phyloP scores from a whole-genome alignment of 1,140 invertebrate species.

The Olivierus martensii region DNA sequence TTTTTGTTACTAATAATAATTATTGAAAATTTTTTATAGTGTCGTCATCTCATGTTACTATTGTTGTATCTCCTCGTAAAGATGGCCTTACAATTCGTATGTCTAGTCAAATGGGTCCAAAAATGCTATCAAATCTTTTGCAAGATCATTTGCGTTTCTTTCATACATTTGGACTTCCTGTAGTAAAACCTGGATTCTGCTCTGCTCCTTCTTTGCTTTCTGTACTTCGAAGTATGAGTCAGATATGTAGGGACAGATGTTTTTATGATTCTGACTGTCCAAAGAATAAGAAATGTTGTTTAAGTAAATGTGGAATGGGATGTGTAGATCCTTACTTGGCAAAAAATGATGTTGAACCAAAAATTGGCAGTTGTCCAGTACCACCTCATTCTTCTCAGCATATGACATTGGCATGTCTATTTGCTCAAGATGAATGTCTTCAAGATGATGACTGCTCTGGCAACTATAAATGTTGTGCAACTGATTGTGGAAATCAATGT shows the following conservation, averaged over 20 bases:
- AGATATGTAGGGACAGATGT: constrained; percentile 10
- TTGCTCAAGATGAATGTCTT: constrained; percentile 18
- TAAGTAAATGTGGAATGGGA: constrained; percentile 7
- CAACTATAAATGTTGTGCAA: constrained; percentile 20
- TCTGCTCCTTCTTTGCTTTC: constrained; percentile 15
- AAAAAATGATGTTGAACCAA: not conserved
- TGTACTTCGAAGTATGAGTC: constrained; percentile 3
- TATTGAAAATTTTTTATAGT: not conserved
- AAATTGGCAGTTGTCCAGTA: constrained; percentile 17
- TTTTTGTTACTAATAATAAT: no score
- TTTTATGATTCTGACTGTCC: constrained; percentile 13
- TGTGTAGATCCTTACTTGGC: constrained; percentile 4
- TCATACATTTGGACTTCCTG: not conserved
- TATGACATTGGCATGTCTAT: constrained; percentile 4
- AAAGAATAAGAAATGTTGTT: constrained; percentile 13
- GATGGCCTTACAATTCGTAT: not conserved
- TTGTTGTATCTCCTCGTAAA: not conserved
- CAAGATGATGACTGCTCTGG: constrained; percentile 20
- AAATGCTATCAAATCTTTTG: not conserved
- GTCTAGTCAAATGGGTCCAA: not conserved
- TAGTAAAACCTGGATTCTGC: constrained; percentile 9
- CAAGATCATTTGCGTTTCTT: not conserved
- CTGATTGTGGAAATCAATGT: constrained; percentile 20
- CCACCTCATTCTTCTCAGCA: constrained; percentile 2
- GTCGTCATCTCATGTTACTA: not conserved